Conservation (phyloP, 2,888 invertebrate genomes). For the Sinelater perroti region DNA sequence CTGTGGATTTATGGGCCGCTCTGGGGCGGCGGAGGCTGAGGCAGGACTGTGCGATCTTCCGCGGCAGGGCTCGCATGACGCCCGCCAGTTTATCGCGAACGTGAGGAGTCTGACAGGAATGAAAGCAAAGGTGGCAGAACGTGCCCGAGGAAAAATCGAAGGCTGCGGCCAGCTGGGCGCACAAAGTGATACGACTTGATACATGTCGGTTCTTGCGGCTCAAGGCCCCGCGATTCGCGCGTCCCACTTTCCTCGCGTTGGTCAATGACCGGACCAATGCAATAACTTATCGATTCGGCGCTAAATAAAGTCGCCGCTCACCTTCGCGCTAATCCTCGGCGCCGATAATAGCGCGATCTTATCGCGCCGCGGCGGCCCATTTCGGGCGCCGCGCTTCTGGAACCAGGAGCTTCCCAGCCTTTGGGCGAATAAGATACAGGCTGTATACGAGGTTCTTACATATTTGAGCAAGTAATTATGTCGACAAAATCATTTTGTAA, state of each 20-base stretch:
- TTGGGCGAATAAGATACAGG: no score
- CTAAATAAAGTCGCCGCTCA: conserved; percentile 27
- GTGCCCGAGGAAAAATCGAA: conserved; percentile 29
- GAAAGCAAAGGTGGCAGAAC: conserved; percentile 19
- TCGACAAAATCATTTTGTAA: no score
- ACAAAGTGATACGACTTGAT: conserved; percentile 34
- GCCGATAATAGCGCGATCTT: conserved; percentile 13
- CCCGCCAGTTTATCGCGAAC: no score
- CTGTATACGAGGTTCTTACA: no score
- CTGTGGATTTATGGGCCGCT: conserved; percentile 14
- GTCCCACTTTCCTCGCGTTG: conserved; percentile 49
- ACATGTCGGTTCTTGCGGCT: conserved; percentile 42
- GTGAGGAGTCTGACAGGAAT: no score
- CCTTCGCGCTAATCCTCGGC: conserved; percentile 23
- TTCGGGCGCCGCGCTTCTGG: background rate
- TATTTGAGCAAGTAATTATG: no score
- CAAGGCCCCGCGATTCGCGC: conserved; percentile 44
- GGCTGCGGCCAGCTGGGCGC: conserved; percentile 33
- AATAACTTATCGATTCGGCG: conserved; percentile 30
- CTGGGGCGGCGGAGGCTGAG: no score
- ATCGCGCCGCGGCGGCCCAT: conserved; percentile 1
- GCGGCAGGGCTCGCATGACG: no score
- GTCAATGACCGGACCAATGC: conserved; percentile 46
- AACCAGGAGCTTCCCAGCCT: no score
- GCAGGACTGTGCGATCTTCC: no score